Evolutionary conservation across 2,797 vertebrate species (phyloP).

Genomic region (Catamblyrhynchus diadema): DNA sequence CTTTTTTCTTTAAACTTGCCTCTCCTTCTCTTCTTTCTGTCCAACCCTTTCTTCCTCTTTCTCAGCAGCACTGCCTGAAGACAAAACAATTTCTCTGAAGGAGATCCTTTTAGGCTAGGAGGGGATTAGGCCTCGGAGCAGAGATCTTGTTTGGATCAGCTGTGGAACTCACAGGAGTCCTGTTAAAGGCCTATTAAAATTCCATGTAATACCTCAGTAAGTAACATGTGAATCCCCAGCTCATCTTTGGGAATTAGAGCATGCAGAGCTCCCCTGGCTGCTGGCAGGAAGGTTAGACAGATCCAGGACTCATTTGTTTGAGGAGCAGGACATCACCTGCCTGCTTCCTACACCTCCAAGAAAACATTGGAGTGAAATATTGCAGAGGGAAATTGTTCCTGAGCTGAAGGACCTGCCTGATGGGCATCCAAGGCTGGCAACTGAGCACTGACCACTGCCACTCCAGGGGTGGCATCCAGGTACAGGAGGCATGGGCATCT

Average conservation of each 20-base stretch:
- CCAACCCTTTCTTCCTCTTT: background rate
- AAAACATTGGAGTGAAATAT: background rate
- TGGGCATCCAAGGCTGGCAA: background rate
- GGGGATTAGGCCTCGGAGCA: constrained; percentile 7
- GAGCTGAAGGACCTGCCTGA: background rate
- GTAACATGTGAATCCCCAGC: constrained; percentile 26
- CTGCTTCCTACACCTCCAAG: background rate
- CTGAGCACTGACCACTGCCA: background rate
- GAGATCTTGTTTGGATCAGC: constrained; percentile 54
- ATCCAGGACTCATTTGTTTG: background rate
- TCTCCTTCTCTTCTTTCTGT: background rate
- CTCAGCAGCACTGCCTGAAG: background rate
- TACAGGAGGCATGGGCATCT: background rate
- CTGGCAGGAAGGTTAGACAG: background rate
- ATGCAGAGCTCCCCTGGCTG: background rate
- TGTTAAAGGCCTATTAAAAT: constrained; percentile 60
- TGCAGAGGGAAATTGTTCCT: background rate
- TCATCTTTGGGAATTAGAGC: constrained; percentile 39
- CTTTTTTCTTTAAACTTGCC: background rate
- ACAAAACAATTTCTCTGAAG: constrained; percentile 38
- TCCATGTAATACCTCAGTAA: constrained; percentile 43
- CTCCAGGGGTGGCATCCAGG: background rate
- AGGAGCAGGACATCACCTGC: constrained; percentile 19
- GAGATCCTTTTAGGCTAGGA: constrained; percentile 53
- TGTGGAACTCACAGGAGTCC: constrained; percentile 48